A percentile compares a stretch with the other conserved stretches of the same genome.
Evolutionary conservation across 2,797 vertebrate genomes (phyloP).

Genomic region (Bufotes viridis): DNA sequence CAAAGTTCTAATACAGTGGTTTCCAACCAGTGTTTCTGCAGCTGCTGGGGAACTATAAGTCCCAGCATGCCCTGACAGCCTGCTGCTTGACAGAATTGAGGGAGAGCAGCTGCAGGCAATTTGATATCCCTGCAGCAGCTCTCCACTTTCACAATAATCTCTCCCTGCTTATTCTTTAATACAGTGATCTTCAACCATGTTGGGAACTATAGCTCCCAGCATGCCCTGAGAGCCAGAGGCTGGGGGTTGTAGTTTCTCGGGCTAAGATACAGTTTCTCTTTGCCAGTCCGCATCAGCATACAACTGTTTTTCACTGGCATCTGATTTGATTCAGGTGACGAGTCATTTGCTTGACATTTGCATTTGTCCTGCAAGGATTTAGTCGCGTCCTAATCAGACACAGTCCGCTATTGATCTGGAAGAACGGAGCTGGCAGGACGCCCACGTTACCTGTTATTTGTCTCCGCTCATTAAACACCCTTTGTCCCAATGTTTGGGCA

Average conservation of each 20-base stretch:
- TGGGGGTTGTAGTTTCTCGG: not conserved
- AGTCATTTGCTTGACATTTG: conserved; percentile 72
- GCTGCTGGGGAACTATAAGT: too few relatives aligned
- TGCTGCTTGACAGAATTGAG: too few relatives aligned
- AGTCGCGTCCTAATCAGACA: conserved; percentile 25
- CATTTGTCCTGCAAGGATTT: conserved; percentile 65
- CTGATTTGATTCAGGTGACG: conserved; percentile 54
- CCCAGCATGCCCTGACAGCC: too few relatives aligned
- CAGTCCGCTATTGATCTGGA: conserved; percentile 15
- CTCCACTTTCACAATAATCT: too few relatives aligned
- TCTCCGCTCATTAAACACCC: not conserved
- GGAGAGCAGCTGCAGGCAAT: too few relatives aligned
- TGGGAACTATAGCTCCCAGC: not conserved
- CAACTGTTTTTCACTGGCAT: not conserved
- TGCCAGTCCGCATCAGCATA: not conserved
- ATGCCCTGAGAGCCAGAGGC: not conserved
- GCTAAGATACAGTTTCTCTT: not conserved
- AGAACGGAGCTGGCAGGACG: not conserved
- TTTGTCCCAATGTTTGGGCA: conserved; percentile 19
- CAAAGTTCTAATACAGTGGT: too few relatives aligned
- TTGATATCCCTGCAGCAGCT: too few relatives aligned
- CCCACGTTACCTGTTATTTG: not conserved
- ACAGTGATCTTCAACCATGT: too few relatives aligned
- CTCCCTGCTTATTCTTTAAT: too few relatives aligned
- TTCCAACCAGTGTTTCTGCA: too few relatives aligned